Evolutionary conservation across 1,140 invertebrate genomes (phyloP).

Genomic region (Pararge aegeria): DNA sequence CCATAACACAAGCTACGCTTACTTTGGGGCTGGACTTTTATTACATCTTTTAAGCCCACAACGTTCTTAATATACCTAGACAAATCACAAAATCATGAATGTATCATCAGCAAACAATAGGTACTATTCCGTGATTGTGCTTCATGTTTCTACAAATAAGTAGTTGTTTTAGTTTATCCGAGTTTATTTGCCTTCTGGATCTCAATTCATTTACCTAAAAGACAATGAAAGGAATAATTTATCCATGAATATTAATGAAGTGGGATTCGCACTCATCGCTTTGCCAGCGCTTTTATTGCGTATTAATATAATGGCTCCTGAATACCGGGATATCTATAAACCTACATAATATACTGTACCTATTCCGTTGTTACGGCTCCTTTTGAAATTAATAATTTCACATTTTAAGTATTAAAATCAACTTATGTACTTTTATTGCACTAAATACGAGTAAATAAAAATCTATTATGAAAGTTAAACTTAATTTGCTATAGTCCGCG

Average conservation of each 20-base stretch:
- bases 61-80: too few species aligned
- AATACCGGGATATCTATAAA: conserved; percentile 52
- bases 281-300: conserved; percentile 59
- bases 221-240: conserved; percentile 72
- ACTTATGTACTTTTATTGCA: too few species aligned
- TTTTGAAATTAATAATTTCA: not conserved
- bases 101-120: too few species aligned
- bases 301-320: conserved; percentile 67
- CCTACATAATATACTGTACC: conserved; percentile 29
- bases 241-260: conserved; percentile 74
- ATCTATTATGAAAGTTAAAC: too few species aligned
- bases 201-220: conserved; percentile 61
- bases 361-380: conserved; percentile 7
- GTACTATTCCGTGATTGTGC: too few species aligned
- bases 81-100: too few species aligned
- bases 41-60: too few species aligned
- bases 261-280: conserved; percentile 62
- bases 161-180: conserved; percentile 29
- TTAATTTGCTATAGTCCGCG: too few species aligned
- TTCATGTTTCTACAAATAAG: too few species aligned
- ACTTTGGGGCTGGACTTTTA: too few species aligned
- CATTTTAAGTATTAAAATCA: not conserved
- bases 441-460: too few species aligned
- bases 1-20: too few species aligned
- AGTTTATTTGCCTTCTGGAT: conserved; percentile 57